These are phyloP conservation scores for Meda fulgida DNA, from an alignment of 2,797 vertebrate genomes.

Conservation along the genomic window DNA sequence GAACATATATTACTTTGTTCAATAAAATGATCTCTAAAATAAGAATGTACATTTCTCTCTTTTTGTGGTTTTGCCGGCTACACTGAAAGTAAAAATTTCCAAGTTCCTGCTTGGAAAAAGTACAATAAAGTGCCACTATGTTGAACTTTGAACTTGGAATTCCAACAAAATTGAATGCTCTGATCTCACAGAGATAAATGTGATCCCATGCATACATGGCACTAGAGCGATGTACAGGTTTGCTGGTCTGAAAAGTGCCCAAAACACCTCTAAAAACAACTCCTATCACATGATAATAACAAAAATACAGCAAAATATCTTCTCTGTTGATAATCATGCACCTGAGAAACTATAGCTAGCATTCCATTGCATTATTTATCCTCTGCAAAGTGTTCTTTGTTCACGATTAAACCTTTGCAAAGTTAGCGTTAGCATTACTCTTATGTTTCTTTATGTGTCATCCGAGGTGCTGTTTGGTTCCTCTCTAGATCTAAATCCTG, in stretches of 20 bases:
- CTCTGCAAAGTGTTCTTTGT: background rate
- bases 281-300: no score
- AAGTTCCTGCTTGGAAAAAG: background rate
- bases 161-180: background rate
- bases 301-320: no score
- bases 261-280: no score
- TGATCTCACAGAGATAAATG: background rate
- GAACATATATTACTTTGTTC: background rate
- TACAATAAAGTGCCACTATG: background rate
- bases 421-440: background rate
- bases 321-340: background rate
- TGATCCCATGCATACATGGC: no score
- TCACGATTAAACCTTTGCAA: background rate
- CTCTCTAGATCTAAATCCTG: conserved; percentile 4
- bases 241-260: background rate
- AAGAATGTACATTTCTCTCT: background rate
- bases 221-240: background rate
- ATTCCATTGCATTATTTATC: background rate
- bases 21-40: background rate
- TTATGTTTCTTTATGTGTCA: background rate
- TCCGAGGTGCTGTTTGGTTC: conserved; percentile 8
- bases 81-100: background rate
- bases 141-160: background rate
- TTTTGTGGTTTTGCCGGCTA: background rate
- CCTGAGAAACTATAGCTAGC: background rate